Conservation (phyloP, 2,888 invertebrate species). For the Glyphotaelius pellucidus region DNA sequence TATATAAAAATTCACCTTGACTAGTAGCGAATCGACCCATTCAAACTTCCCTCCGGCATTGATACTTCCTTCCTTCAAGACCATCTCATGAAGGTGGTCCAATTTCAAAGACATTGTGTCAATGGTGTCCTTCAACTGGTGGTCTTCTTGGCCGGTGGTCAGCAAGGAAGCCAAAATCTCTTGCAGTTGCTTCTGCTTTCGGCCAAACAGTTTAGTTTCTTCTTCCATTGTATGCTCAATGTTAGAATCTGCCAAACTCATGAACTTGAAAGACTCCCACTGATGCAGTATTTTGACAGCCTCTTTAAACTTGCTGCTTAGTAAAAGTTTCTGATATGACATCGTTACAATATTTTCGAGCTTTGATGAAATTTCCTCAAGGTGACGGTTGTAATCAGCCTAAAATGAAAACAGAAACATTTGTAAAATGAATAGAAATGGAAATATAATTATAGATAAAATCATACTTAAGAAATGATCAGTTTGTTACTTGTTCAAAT, state of each 20-base stretch:
- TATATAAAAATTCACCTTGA: constrained; percentile 78
- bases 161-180: constrained; percentile 68
- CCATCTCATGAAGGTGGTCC: constrained; percentile 68
- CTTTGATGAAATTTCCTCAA: constrained; percentile 82
- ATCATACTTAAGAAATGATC: not conserved
- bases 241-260: constrained; percentile 59
- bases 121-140: constrained; percentile 41
- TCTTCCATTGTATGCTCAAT: constrained; percentile 71
- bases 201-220: constrained; percentile 73
- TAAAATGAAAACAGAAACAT: constrained; percentile 67
- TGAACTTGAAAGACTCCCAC: constrained; percentile 69
- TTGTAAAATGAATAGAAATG: not conserved
- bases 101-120: constrained; percentile 39
- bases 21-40: constrained; percentile 93
- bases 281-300: constrained; percentile 68
- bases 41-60: constrained; percentile 94
- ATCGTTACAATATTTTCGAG: constrained; percentile 77
- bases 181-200: constrained; percentile 71
- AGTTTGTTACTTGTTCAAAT: constrained; percentile 90
- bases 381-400: constrained; percentile 84
- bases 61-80: constrained; percentile 78
- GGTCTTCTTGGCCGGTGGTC: not conserved
- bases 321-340: constrained; percentile 74
- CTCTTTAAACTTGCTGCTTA: constrained; percentile 68
- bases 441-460: not conserved